Conservation (phyloP, 2,888 invertebrate genomes). For the Nasonia oneida region DNA sequence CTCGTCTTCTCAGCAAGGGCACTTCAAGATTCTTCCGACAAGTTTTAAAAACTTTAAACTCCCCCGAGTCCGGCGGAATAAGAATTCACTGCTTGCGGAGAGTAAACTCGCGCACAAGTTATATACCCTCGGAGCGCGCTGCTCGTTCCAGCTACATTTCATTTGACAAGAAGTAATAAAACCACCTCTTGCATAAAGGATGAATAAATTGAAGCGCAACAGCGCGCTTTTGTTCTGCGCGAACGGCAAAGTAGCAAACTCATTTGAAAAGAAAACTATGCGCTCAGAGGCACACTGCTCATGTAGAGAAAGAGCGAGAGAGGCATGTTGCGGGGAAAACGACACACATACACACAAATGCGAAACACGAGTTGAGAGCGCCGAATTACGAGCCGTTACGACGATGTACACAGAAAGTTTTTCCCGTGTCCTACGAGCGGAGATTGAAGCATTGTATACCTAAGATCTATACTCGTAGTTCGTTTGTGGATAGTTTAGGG, state of each 20-base stretch:
- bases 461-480: background rate
- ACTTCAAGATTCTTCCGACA: background rate
- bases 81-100: background rate
- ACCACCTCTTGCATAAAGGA: conserved; percentile 12
- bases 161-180: conserved; percentile 20
- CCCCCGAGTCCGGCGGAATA: background rate
- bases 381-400: background rate
- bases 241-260: background rate
- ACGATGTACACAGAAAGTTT: background rate
- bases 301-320: background rate
- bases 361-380: background rate
- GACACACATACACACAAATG: background rate
- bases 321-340: background rate
- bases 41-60: background rate
- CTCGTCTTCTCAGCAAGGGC: background rate
- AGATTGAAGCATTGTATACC: background rate
- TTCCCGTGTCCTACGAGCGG: background rate
- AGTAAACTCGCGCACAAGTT: background rate
- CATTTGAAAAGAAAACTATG: background rate
- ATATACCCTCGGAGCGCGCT: background rate
- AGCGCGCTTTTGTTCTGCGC: background rate
- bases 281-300: background rate
- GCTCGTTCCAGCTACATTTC: background rate
- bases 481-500: background rate
- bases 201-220: conserved; percentile 6